Base-by-base conservation (phyloP, 1,140 invertebrate species). In the Drosophila pallidifrons region DNA sequence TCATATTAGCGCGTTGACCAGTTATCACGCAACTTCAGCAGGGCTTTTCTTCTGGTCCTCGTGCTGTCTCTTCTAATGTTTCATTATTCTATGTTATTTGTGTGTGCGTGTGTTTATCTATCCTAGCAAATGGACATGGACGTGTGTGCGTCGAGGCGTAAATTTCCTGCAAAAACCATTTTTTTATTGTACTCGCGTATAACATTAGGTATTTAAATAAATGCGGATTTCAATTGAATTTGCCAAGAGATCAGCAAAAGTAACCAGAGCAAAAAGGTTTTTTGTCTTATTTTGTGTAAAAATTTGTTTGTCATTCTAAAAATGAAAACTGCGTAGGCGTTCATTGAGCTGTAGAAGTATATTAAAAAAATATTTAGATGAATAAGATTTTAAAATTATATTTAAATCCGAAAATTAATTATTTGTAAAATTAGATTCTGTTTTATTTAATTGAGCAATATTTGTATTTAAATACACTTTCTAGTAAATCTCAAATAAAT, bases 81-180 rank as follows among this genome's bases (percentile, higher is more conserved):
- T 15, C 13, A 4, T 46, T 13, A 0, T 82, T 55, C 35, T 32
- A n/a, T n/a, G n/a, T n/a, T n/a, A 5, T 16, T 46, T 46, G 20
- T 68, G 63, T 69, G 63, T 69, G 13, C 59, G 52, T 49, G 20
- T 13, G 8, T 57, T 16, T 51, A 35, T 43, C 11, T 64, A 6
- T 25, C 3, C 20, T 25, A 25, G 20, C 11, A 16, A 28, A 10
- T 43, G 63, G 28, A 52, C 41, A 35, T 5, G 60, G 46, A 69
- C 55, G 77, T 75, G 77, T 75, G 77, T 75, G 60, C 85, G 54
- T 28, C 28, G 77, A n/a, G 51, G 59, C 74, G 71, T 73, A 30
- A 83, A 75, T 72, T 72, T 78, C 65, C 57, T 52, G 15, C 28
- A 41, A 82, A 86, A 82, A 72, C 65, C 32, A 6, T n/a, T 35